Evolutionary conservation across 2,888 invertebrate species (phyloP).

Genomic region (Timema cristinae): DNA sequence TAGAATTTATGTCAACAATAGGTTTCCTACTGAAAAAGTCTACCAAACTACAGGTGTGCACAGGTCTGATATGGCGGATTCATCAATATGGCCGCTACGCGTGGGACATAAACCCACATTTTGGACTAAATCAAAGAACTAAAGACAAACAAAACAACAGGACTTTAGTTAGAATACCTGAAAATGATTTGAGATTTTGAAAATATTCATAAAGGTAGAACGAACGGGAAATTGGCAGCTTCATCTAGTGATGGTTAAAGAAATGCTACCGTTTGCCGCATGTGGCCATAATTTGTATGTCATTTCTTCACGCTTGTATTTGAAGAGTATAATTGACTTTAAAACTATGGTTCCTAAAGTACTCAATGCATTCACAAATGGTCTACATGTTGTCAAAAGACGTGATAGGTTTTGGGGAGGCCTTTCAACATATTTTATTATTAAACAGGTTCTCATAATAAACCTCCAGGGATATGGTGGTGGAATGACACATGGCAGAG

Average conservation of each 20-base stretch:
- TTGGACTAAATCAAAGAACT: not conserved
- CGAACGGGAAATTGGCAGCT: slow-evolving; percentile 3
- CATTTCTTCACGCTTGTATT: not conserved
- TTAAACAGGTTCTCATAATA: slow-evolving; percentile 5
- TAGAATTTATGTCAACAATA: slow-evolving; percentile 4
- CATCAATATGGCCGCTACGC: not conserved
- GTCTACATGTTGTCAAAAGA: slow-evolving; percentile 10
- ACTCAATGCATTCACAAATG: not conserved
- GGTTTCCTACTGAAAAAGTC: slow-evolving; percentile 8
- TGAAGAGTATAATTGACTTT: not conserved
- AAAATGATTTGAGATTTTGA: slow-evolving; percentile 11
- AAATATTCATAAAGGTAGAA: not conserved
- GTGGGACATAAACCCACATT: not conserved
- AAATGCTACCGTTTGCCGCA: slow-evolving; percentile 14
- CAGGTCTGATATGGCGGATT: slow-evolving; percentile 1
- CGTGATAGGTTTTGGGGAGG: slow-evolving; percentile 9
- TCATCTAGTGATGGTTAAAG: not conserved
- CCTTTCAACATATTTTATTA: not conserved
- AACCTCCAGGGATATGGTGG: slow-evolving; percentile 2
- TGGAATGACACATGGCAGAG: slow-evolving; percentile 13
- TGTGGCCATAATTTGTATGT: slow-evolving; percentile 9
- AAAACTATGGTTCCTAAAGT: slow-evolving; percentile 3
- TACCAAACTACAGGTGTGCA: not conserved
- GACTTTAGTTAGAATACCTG: slow-evolving; percentile 6
- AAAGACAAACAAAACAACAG: not conserved